Base-by-base conservation (phyloP, 2,113 vertebrate species). In the Heterochromis multidens region DNA sequence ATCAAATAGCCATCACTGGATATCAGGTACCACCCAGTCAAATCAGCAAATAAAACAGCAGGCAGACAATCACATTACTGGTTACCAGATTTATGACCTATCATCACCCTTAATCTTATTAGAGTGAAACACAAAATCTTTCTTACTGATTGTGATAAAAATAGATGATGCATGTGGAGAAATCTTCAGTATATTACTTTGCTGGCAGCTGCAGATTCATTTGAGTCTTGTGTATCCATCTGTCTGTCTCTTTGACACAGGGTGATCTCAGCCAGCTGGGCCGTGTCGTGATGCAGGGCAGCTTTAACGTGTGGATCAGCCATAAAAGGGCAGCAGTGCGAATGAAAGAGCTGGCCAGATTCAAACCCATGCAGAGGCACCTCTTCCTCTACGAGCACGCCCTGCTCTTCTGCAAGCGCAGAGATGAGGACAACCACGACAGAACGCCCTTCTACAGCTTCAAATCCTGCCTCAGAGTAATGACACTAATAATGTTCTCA, bases 351-450 rank as follows among this genome's bases (percentile, higher is more conserved):
- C 96, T 99, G 89, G 97, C 98, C 77, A 95, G 99, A 83, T 99
- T 99, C 95, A 99, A 99, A 90, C 97, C 98, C 79, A 99, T 99
- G 98, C 99, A 99, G 93, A 95, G 98, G 29, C 98, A 99, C 74
- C 95, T 99, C 56, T 99, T 99, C 89, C 96, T 99, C 21, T 98
- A 99, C 0, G 98, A 99, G 85, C 97, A 97, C 43, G 98, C 97
- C 1, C 93, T 99, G 88, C 94, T 99, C 37, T 99, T 99, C 96
- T 99, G 99, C 94, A 99, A 99, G 95, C 97, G 96, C 63, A 88
- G 98, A 5, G 97, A 99, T 49, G 96, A 96, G 0, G 96, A 98
- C 5, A 94, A 94, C 52, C 94, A 95, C 5, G 97, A 97, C 65
- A 96, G 97, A 94, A 97, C 96, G n/a, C 97, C 97, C 0, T 98